phyloP scores from a whole-genome alignment of 2,113 vertebrate species.

The Anseranas semipalmata region DNA sequence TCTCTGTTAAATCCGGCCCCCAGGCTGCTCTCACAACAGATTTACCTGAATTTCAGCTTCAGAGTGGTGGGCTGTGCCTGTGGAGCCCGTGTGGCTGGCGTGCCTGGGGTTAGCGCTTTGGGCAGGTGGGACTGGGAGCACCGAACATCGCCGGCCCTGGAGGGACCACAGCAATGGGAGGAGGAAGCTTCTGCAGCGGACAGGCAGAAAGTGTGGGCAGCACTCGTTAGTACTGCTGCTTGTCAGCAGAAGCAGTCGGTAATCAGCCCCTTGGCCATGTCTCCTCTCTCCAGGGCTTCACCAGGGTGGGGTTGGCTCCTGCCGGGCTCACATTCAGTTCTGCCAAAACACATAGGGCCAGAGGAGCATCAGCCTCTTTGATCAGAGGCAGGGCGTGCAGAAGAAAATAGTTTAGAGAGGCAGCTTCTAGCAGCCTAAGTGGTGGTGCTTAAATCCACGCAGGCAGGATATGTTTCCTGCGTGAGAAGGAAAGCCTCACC shows the following conservation, averaged over 20 bases:
- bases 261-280: background rate
- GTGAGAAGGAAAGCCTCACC: background rate
- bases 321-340: background rate
- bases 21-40: background rate
- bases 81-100: fast-evolving
- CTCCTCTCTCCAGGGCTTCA: background rate
- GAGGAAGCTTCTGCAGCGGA: background rate
- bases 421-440: background rate
- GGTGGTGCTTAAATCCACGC: background rate
- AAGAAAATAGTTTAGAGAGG: background rate
- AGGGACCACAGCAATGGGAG: background rate
- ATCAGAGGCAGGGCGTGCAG: fast-evolving
- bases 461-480: background rate
- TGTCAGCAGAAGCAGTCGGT: background rate
- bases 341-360: fast-evolving
- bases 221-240: fast-evolving
- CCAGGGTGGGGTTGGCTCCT: background rate
- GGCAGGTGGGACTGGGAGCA: background rate
- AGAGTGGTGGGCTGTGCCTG: fast-evolving
- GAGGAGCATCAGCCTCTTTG: background rate
- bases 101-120: background rate
- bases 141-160: background rate
- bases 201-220: background rate
- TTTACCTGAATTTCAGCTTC: background rate
- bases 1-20: background rate